Base-by-base conservation (phyloP, 2,797 vertebrate species). In the Pachyuromys duprasi region DNA sequence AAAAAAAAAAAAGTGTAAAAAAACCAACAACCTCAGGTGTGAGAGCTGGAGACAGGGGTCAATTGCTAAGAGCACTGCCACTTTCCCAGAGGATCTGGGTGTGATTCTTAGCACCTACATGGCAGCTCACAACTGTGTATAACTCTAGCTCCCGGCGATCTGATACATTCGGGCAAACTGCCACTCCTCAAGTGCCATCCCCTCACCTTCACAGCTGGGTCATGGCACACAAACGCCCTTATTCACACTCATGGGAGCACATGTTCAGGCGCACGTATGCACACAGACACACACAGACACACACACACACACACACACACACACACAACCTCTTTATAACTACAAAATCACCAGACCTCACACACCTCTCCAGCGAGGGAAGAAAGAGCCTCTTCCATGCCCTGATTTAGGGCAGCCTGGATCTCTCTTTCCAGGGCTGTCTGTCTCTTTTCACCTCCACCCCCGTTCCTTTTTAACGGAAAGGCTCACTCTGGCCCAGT, bases 231-330 rank as follows among this genome's bases (percentile, higher is more conserved):
- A 28, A 33, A 26, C 39, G 15, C 8, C n/a, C n/a, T 39, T 36
- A 72, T 39, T 26, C 53, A 72, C 53, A 31, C 67, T 72, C 53
- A 87, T 1, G 15, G 6, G 39, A 11, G n/a, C 57, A 42, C 80
- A 42, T 3, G 0, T 17, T 0, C 11, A 8, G 0, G 12, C 3
- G 0, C 33, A 14, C 8, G 7, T 5, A 14, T 53, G 14, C 12
- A 33, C 31, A 5, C n/a, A 24, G 28, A 78, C 75, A 18, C 45
- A 33, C 31, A 2, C n/a, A 14, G 28, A 78, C 75, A 18, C 45
- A 18, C 4, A 2, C 17, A 55, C 31, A 5, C 57, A 39, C 79
- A 15, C n/a, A 39, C 22, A 49, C 49, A 49, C 22, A 28, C 49
- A 49, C 8, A 49, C 49, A 49, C 49, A 49, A n/a, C n/a, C n/a